Evolutionary conservation across 2,113 vertebrate species (phyloP).

Genomic region (Guaruba guarouba): DNA sequence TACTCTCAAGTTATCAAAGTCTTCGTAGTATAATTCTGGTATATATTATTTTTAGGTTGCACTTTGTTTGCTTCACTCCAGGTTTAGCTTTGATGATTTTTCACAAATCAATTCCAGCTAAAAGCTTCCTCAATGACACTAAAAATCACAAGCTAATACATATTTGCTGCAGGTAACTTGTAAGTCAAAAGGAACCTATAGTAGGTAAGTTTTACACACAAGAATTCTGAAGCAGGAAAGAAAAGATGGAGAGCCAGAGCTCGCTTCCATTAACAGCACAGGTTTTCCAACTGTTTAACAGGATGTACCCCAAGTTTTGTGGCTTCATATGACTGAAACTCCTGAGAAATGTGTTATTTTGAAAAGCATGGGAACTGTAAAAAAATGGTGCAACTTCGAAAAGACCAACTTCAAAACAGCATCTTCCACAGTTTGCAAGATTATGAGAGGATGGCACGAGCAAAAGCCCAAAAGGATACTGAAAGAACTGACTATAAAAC

Average conservation of each 20-base stretch:
- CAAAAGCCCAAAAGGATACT: background rate
- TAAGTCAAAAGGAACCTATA: background rate
- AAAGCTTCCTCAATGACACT: background rate
- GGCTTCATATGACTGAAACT: background rate
- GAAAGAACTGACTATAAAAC: background rate
- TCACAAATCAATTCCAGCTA: background rate
- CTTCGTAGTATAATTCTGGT: background rate
- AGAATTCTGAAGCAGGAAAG: background rate
- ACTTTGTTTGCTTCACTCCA: background rate
- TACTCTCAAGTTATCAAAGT: background rate
- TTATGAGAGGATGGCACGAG: background rate
- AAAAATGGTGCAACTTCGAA: background rate
- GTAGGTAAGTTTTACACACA: background rate
- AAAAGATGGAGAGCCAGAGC: background rate
- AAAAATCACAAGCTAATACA: background rate
- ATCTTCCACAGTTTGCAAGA: background rate
- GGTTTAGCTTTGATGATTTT: background rate
- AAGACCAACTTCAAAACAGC: background rate
- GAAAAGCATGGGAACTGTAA: background rate
- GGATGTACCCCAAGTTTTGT: background rate
- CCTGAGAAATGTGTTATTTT: background rate
- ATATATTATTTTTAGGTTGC: background rate
- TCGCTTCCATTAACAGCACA: background rate
- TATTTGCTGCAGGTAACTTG: background rate
- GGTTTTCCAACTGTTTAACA: background rate